phyloP scores from a whole-genome alignment of 2,113 vertebrate species.

The Rhipidura dahli region DNA sequence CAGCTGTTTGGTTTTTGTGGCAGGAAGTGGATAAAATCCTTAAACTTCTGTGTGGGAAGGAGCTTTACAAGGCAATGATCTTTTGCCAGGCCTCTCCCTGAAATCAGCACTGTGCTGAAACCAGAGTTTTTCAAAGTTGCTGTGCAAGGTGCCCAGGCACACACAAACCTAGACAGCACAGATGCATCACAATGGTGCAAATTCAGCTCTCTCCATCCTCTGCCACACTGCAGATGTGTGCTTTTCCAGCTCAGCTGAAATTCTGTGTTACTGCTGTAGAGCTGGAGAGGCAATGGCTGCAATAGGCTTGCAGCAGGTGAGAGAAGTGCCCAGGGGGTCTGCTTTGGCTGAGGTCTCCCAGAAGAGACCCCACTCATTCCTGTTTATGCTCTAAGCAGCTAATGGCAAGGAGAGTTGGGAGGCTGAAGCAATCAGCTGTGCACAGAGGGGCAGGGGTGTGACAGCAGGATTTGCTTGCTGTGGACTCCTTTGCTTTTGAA shows the following conservation, averaged over 20 bases:
- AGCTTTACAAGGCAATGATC: not conserved
- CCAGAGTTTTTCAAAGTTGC: conserved; percentile 15
- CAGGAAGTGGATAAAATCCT: not conserved
- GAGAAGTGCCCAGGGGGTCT: accelerated
- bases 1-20: not conserved
- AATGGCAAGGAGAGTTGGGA: not conserved
- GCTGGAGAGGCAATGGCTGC: not conserved
- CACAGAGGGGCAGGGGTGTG: accelerated
- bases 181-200: not conserved
- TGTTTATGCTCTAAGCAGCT: not conserved
- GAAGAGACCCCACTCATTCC: not conserved
- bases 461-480: not conserved
- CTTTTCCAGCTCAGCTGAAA: not conserved
- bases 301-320: not conserved
- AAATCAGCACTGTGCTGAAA: conserved; percentile 32
- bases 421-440: not conserved
- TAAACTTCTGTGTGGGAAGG: not conserved
- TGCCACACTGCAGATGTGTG: conserved; percentile 40
- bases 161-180: conserved; percentile 10
- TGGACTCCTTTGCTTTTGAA: not conserved
- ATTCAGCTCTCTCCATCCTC: not conserved
- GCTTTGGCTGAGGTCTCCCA: not conserved
- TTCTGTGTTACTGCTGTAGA: not conserved
- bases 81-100: not conserved
- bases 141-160: conserved; percentile 8